Conservation (phyloP, 2,888 invertebrate genomes). For the Xanthorhoe spadicearia region DNA sequence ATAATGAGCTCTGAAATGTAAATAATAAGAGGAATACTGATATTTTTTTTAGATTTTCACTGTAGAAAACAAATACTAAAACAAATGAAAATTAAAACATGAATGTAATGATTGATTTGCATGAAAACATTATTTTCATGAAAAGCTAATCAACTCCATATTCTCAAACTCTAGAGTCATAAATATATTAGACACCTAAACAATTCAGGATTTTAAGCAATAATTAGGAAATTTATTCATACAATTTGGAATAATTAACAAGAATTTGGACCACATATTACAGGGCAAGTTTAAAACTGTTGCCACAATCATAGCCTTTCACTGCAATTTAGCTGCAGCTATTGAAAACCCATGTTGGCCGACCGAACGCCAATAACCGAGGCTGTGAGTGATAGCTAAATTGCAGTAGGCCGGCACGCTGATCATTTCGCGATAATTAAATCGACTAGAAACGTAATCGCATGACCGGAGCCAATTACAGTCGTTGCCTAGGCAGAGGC, state of each 20-base stretch:
- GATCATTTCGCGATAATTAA: constrained; percentile 85
- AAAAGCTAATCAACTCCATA: no score
- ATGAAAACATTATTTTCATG: no score
- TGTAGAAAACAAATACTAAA: no score
- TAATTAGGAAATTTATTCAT: no score
- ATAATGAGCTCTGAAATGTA: no score
- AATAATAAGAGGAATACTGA: no score
- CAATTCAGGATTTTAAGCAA: not conserved
- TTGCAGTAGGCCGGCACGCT: constrained; percentile 78
- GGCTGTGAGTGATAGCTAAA: constrained; percentile 83
- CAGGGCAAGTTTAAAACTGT: not conserved
- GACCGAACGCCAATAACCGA: constrained; percentile 60
- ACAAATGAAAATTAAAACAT: no score
- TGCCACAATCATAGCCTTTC: constrained; percentile 57
- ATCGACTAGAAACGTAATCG: constrained; percentile 82
- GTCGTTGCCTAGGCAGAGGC: constrained; percentile 76
- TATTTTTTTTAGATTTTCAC: no score
- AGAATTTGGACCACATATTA: not conserved
- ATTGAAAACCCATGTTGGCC: constrained; percentile 67
- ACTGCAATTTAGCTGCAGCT: constrained; percentile 57
- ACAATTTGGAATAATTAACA: no score
- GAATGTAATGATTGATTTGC: no score
- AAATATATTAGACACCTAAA: no score
- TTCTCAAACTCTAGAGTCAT: no score
- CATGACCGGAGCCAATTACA: constrained; percentile 83